phyloP scores from a whole-genome alignment of 2,113 vertebrate genomes.

The Zosterops lateralis region DNA sequence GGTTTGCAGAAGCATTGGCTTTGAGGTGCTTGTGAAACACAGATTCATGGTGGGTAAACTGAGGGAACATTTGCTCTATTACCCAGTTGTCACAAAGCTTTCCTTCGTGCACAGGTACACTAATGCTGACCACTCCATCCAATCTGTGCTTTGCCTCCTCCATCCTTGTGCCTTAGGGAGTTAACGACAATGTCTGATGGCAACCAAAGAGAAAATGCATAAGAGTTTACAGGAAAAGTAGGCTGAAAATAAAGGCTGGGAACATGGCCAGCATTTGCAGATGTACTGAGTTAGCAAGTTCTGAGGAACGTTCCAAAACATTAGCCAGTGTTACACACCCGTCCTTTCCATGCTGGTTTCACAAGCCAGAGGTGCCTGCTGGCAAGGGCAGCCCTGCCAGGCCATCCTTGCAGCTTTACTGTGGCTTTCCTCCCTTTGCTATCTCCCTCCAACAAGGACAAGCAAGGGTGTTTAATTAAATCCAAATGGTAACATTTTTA shows the following conservation, averaged over 20 bases:
- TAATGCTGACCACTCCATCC: background rate
- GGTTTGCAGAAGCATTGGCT: background rate
- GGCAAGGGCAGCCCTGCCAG: background rate
- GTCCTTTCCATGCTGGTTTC: background rate
- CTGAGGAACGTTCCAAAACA: background rate
- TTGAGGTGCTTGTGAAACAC: background rate
- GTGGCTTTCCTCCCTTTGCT: background rate
- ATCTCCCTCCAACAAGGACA: background rate
- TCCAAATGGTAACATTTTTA: slow-evolving; percentile 18
- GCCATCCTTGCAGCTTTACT: background rate
- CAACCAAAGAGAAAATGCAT: background rate
- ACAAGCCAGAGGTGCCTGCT: background rate
- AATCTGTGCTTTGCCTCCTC: background rate
- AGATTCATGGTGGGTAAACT: background rate
- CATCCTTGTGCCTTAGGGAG: background rate
- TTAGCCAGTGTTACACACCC: background rate
- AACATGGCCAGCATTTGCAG: slow-evolving; percentile 5
- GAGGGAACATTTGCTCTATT: accelerated
- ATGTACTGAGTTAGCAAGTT: background rate
- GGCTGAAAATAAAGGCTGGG: slow-evolving; percentile 30
- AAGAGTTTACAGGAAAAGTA: background rate
- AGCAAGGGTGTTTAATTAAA: slow-evolving; percentile 25
- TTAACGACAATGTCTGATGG: background rate
- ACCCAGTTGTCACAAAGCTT: background rate
- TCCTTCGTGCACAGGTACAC: background rate